Base-by-base conservation (phyloP, 2,113 vertebrate species). In the Hippocampus zosterae region DNA sequence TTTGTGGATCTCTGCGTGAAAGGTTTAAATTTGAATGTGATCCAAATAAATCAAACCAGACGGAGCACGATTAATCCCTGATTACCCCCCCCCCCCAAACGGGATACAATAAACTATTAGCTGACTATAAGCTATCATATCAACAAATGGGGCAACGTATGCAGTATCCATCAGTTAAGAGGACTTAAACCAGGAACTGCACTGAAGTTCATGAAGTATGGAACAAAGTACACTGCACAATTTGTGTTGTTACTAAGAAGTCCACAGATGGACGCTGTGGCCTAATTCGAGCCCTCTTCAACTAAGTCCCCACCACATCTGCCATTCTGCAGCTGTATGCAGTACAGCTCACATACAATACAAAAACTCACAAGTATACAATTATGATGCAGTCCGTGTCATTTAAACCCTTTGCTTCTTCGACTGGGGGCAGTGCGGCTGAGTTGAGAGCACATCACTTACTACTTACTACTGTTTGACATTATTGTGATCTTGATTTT, bases 181-280 rank as follows among this genome's bases (percentile, higher is more conserved):
- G 29, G 63, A 59, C 33, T 70, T 25, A 59, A 77, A 72, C 55
- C 9, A 60, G 42, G 40, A 71, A 66, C 66, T 56, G 33, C 16
- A 55, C 65, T 70, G 8, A 72, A 40, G 29, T 57, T 48, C 40
- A 13, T 18, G 50, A 67, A 52, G 29, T 52, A 60, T 33, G 25
- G 7, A 53, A 65, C 41, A 44, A 69, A 23, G 44, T 60, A 29
- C 44, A 75, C 71, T 76, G 72, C 18, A 61, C 8, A 59, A 69
- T 41, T 50, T 37, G 61, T 76, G 60, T 60, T 60, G 80, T 74
- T 40, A 29, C 72, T 78, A 56, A 37, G 71, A 71, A 67, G 63
- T 79, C 63, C 70, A 80, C 85, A 88, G 79, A 79, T 85, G 77
- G 77, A 63, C 61, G 55, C 11, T 18, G 50, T 73, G 76, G 77